Conservation (phyloP, 2,113 vertebrate species). For the Oxyura jamaicensis region DNA sequence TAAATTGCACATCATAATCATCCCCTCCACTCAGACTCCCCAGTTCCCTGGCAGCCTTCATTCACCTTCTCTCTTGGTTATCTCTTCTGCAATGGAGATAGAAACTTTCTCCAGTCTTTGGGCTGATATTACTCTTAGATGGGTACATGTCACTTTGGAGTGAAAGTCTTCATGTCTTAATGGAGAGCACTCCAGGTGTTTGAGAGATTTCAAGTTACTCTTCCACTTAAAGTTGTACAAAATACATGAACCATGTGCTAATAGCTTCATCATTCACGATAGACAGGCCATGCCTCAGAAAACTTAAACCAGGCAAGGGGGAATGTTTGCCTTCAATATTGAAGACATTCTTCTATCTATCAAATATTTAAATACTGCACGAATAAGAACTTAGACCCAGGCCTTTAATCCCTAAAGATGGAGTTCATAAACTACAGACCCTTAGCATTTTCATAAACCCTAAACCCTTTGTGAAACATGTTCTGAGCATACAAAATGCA, state of each 20-base stretch:
- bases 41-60: not conserved
- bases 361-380: not conserved
- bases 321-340: not conserved
- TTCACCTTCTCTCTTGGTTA: not conserved
- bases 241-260: not conserved
- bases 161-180: not conserved
- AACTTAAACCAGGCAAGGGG: not conserved
- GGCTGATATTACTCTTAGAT: not conserved
- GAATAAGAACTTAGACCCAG: not conserved
- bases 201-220: not conserved
- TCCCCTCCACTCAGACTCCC: not conserved
- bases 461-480: not conserved
- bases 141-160: not conserved
- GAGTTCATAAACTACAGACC: not conserved
- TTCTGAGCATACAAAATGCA: not conserved
- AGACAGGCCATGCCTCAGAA: not conserved
- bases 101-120: not conserved
- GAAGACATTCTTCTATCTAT: not conserved
- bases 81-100: not conserved
- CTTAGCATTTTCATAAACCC: not conserved
- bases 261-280: not conserved
- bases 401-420: not conserved
- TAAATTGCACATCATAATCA: not conserved
- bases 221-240: not conserved
- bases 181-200: not conserved